Evolutionary conservation across 2,797 vertebrate genomes (phyloP).

Genomic region (Pseudotriccus pelzelni): DNA sequence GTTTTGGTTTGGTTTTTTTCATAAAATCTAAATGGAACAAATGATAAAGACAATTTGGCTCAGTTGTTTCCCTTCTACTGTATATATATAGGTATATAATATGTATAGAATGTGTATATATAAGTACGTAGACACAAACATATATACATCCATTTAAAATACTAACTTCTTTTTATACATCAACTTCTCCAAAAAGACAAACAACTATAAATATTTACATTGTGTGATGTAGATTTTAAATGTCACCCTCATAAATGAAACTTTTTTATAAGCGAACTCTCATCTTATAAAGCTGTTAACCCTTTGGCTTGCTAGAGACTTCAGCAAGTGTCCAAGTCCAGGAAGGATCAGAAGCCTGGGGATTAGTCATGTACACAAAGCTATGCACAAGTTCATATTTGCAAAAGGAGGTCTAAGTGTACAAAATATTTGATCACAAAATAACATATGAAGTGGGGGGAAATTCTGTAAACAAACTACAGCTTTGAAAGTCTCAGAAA

Average conservation of each 20-base stretch:
- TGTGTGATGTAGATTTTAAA: not conserved
- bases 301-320: not conserved
- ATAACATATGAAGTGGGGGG: not conserved
- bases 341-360: not conserved
- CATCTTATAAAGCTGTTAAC: not conserved
- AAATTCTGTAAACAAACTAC: not conserved
- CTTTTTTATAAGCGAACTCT: not conserved
- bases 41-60: not conserved
- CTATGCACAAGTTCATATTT: not conserved
- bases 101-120: not conserved
- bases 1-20: not conserved
- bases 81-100: too few relatives aligned
- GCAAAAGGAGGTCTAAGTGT: not conserved
- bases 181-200: not conserved
- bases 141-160: not conserved
- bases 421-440: not conserved
- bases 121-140: not conserved
- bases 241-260: not conserved
- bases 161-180: not conserved
- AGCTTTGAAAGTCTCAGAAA: not conserved
- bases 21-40: constrained; percentile 14
- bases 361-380: not conserved
- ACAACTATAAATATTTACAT: constrained; percentile 1
- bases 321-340: not conserved
- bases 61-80: not conserved